Base-by-base conservation (phyloP, 2,113 vertebrate species). In the Trogon surrucura region DNA sequence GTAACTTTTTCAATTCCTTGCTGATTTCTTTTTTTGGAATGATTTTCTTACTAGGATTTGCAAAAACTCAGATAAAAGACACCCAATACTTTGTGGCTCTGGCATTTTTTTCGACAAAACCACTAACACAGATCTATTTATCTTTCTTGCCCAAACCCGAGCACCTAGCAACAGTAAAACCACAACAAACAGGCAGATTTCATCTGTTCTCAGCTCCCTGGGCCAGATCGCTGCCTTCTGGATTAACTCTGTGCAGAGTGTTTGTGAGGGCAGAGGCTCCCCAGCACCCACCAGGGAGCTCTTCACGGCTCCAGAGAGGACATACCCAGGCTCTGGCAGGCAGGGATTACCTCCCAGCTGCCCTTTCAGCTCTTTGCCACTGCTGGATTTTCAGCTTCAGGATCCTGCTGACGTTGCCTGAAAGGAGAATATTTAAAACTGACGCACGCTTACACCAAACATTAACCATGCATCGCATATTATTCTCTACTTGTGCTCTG, bases 391-490 rank as follows among this genome's bases (percentile, higher is more conserved):
- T 47, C 60, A 47, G 41, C 13, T 41, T 10, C 6, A 78, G 54
- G 21, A 50, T 34, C 45, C 27, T 0, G 0, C 58, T 62, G 50
- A 7, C 1, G 3, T 44, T 77, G 56, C 23, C 41, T 47, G 47
- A 8, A 18, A 23, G 66, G 25, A 85, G 41, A 72, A 12, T 5
- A 9, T 36, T 70, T 66, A 41, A 29, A 54, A 73, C 12, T 6
- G 41, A 36, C 11, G 50, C 18, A 54, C 0, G 0, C 7, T 57
- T 36, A 38, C 25, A 74, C 26, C 1, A 6, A 75, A 13, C 22
- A 36, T 77, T 84, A 62, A 77, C 66, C 3, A 6, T 9, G 4
- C 25, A 65, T 41, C 41, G 64, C 81, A 71, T 64, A 41, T 1
- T 48, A 34, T 5, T 73, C 36, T 62, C 47, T 50, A 20, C 15